phyloP scores from a whole-genome alignment of 2,113 vertebrate species.

The Zootoca vivipara region DNA sequence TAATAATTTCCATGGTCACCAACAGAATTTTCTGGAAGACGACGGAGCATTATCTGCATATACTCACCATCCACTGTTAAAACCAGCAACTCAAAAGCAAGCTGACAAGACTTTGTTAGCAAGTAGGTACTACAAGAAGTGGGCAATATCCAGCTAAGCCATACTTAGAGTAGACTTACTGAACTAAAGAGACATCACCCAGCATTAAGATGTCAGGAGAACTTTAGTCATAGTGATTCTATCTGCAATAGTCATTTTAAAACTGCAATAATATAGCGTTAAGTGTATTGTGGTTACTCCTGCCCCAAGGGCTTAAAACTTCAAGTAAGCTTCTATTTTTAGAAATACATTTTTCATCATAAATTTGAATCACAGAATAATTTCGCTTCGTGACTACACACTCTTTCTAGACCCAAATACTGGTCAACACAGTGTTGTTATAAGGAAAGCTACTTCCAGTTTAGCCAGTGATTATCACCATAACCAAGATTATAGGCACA shows the following conservation, averaged over 20 bases:
- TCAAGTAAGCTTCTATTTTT: slow-evolving; percentile 34
- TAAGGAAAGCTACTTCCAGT: neutral
- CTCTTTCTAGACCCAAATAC: neutral
- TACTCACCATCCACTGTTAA: neutral
- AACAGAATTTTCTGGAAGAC: neutral
- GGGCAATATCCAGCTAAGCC: too few relatives aligned
- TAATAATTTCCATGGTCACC: neutral
- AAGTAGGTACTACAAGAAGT: neutral
- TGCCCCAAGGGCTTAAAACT: slow-evolving; percentile 56
- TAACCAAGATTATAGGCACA: neutral
- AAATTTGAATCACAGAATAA: slow-evolving; percentile 48
- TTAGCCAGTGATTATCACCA: neutral
- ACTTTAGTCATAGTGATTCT: slow-evolving; percentile 33
- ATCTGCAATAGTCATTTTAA: slow-evolving; percentile 61
- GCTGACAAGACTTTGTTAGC: neutral
- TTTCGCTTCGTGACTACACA: slow-evolving; percentile 54
- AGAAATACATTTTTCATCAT: slow-evolving; percentile 52
- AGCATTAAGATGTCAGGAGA: slow-evolving; percentile 17
- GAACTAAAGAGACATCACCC: too few relatives aligned
- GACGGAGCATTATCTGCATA: neutral
- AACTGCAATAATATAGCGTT: slow-evolving; percentile 43
- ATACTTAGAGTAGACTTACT: too few relatives aligned
- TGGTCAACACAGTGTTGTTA: neutral
- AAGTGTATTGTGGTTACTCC: slow-evolving; percentile 40
- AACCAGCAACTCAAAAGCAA: neutral